A percentile compares a stretch with the other conserved stretches of the same genome.
These are phyloP conservation scores for Neodon shergylaensis DNA, from an alignment of 2,113 vertebrate species.

Conservation along the genomic window DNA sequence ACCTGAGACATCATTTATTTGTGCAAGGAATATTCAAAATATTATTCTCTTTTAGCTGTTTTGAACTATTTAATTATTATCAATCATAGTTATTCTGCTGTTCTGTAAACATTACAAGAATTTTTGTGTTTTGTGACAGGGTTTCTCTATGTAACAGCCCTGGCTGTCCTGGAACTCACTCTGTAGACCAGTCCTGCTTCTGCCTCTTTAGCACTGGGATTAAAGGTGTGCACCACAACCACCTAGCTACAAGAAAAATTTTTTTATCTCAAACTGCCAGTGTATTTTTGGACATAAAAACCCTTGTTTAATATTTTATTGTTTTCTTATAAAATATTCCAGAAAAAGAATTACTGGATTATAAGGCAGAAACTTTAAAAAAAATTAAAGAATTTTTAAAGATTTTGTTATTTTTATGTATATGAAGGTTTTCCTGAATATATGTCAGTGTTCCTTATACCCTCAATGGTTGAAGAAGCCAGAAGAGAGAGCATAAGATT, in stretches of 20 bases:
- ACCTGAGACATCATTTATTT: not conserved
- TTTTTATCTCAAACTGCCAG: not conserved
- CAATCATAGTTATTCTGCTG: not conserved
- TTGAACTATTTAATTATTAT: not conserved
- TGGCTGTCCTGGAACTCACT: too few relatives aligned
- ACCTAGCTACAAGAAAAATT: too few relatives aligned
- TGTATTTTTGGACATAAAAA: conserved; percentile 36
- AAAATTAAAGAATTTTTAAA: not conserved
- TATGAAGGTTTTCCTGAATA: not conserved
- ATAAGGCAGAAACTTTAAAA: not conserved
- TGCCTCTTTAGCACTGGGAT: too few relatives aligned
- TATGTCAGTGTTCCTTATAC: not conserved
- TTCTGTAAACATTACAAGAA: not conserved
- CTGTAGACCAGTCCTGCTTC: too few relatives aligned
- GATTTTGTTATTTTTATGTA: not conserved
- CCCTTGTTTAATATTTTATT: not conserved
- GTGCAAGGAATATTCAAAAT: not conserved
- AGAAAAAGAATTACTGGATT: not conserved
- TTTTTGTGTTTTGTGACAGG: not conserved
- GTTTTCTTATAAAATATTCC: conserved; percentile 39
- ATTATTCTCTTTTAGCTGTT: not conserved
- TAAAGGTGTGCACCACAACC: too few relatives aligned
- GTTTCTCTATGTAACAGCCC: too few relatives aligned
- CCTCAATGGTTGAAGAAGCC: not conserved
- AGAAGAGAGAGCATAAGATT: not conserved